A percentile compares a stretch with the other conserved stretches of the same genome.
phyloP scores from a whole-genome alignment of 2,888 invertebrate genomes.

The Nysson spinosus region DNA sequence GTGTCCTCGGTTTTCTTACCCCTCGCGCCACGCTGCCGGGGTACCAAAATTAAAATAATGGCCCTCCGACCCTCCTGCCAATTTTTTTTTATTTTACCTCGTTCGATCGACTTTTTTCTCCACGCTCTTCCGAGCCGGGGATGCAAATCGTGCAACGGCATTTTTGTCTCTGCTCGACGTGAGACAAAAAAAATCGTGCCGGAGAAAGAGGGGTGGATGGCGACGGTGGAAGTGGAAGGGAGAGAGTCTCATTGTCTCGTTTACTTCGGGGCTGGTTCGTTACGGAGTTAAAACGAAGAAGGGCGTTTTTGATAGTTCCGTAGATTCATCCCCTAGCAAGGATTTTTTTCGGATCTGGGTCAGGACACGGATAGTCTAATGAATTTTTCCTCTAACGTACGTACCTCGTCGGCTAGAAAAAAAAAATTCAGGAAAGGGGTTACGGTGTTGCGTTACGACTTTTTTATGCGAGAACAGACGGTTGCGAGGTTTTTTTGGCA shows the following conservation, averaged over 20 bases:
- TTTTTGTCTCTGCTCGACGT: constrained; percentile 63
- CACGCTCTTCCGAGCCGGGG: constrained; percentile 28
- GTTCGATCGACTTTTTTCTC: constrained; percentile 44
- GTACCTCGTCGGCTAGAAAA: constrained; percentile 1
- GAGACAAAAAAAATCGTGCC: constrained; percentile 58
- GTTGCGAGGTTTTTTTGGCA: not conserved
- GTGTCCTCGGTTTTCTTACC: not conserved
- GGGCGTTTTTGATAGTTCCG: constrained; percentile 38
- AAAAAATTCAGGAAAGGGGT: constrained; percentile 25
- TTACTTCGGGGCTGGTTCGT: constrained; percentile 14
- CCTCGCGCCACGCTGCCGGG: constrained; percentile 2
- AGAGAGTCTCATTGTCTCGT: constrained; percentile 28
- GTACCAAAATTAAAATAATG: constrained; percentile 70
- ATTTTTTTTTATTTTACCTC: constrained; percentile 30
- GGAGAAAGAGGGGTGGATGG: not conserved
- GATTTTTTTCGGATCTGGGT: constrained; percentile 39
- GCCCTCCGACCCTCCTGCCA: constrained; percentile 39
- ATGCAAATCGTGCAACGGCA: constrained; percentile 70
- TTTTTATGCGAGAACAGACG: not conserved
- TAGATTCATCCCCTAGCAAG: constrained; percentile 26
- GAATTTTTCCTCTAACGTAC: constrained; percentile 58
- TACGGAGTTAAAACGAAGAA: constrained; percentile 31
- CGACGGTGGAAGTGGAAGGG: not conserved
- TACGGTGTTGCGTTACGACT: not conserved
- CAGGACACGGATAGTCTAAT: constrained; percentile 57